Base-by-base conservation (phyloP, 2,888 invertebrate species). In the Thysanoteuthis rhombus region DNA sequence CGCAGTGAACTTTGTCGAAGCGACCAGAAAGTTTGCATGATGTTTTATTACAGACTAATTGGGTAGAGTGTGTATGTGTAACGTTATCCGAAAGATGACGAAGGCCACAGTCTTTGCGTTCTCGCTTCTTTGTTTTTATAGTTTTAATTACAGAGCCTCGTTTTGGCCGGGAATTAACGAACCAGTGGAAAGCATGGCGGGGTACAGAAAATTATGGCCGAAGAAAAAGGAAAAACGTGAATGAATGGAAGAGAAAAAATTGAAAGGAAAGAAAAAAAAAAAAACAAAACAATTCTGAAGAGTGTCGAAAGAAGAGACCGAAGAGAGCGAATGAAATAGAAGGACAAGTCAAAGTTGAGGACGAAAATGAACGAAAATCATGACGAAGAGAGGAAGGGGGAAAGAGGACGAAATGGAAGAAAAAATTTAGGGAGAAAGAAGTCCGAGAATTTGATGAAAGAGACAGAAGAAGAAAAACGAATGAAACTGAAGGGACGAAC, bases 61-160 rank as follows among this genome's bases (percentile, higher is more conserved):
- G 75, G 16, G 75, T 75, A 36, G 36, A n/a, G 75, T n/a, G n/a
- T 58, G 58, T 58, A n/a, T 42, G 75, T 75, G 75, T 75, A 75
- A 75, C 75, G 75, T 75, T 75, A 75, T 75, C 75, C 75, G 75
- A n/a, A n/a, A 16, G 75, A n/a, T n/a, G 75, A 75, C n/a, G 75
- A 75, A n/a, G n/a, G 75, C n/a, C n/a, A 12, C 75, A 75, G n/a
- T 19, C 10, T n/a, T 75, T 75, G 75, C n/a, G n/a, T n/a, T 75
- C n/a, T 12, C 16, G 75, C n/a, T 75, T n/a, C 36, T 75, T 75
- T 75, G 75, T 75, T 75, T 75, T 75, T n/a, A 16, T 75, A 75
- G 75, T 75, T 75, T n/a, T 75, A 75, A 75, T 75, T 75, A 75
- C n/a, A 75, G 75, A 75, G 75, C n/a, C 75, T 75, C 75, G 75